Base-by-base conservation (phyloP, 2,797 vertebrate genomes). In the Pangasius sanitwongsei region DNA sequence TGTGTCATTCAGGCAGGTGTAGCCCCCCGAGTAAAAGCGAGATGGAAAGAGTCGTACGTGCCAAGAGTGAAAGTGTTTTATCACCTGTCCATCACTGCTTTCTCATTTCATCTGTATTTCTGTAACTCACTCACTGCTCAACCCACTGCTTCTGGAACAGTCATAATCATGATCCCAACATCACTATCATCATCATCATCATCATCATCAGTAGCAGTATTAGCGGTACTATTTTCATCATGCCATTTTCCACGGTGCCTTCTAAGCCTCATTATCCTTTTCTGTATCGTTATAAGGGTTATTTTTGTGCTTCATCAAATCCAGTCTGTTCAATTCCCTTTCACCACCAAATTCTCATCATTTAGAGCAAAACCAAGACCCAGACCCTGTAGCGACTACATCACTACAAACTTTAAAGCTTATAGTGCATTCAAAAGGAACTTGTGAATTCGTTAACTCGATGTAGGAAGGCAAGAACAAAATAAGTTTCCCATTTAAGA, bases 1-100 rank as follows among this genome's bases (percentile, higher is more conserved):
- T 50, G 13, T 88, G 67, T 55, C 16, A 50, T 75, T 78, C 55
- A 85, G 84, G 75, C 65, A 81, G 88, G 55, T 86, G 75, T 72
- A 82, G 50, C 55, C 75, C 44, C 28, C n/a, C 23, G 88, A 67
- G 83, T 44, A 50, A 37, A n/a, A 57, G 3, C 1, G 31, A 57
- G 72, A 89, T 85, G 83, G 50, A 69, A 23, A 28, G 31, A 77
- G 44, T 85, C 1, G 34, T 48, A 53, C 7, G 23, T 59, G 59
- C 72, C 13, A 12, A 48, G 87, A 69, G 15, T 78, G 61, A 72
- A 55, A 48, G 59, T 89, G 87, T 85, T 63, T 37, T 25, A 74
- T 78, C 83, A 1, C 74, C 20, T 82, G 84, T 86, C 75, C 53
- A 61, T 89, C 65, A 50, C 28, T 50, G 75, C 65, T 67, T 80